These are phyloP conservation scores for Pogonocichla stellata DNA, from an alignment of 2,113 vertebrate genomes.

Conservation along the genomic window DNA sequence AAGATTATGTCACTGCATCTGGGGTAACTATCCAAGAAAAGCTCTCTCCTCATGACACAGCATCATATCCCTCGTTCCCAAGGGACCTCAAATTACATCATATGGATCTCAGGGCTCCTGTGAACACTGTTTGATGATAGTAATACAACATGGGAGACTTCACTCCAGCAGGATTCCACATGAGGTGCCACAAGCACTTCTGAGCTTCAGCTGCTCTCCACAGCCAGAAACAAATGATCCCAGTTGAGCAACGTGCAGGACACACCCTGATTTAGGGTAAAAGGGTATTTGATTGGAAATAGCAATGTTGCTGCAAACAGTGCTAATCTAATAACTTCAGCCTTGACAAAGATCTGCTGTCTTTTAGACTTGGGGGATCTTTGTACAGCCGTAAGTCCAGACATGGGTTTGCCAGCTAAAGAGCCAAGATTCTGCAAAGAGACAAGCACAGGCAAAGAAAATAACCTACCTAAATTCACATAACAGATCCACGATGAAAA, in stretches of 20 bases:
- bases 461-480: neutral
- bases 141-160: neutral
- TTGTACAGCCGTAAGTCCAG: neutral
- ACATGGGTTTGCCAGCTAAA: neutral
- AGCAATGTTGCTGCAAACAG: neutral
- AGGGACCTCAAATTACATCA: neutral
- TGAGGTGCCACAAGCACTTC: neutral
- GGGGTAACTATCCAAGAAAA: neutral
- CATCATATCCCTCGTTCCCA: neutral
- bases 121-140: neutral
- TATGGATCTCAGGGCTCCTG: neutral
- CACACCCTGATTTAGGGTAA: neutral
- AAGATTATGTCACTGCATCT: neutral
- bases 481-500: neutral
- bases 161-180: neutral
- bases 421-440: neutral
- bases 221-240: neutral
- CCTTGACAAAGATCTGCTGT: neutral
- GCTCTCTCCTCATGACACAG: neutral
- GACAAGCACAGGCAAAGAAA: conserved; percentile 9
- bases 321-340: neutral
- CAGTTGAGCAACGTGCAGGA: neutral
- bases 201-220: neutral
- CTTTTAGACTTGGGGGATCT: neutral
- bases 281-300: neutral